Base-by-base conservation (phyloP, 2,113 vertebrate species). In the Probosciger aterrimus region DNA sequence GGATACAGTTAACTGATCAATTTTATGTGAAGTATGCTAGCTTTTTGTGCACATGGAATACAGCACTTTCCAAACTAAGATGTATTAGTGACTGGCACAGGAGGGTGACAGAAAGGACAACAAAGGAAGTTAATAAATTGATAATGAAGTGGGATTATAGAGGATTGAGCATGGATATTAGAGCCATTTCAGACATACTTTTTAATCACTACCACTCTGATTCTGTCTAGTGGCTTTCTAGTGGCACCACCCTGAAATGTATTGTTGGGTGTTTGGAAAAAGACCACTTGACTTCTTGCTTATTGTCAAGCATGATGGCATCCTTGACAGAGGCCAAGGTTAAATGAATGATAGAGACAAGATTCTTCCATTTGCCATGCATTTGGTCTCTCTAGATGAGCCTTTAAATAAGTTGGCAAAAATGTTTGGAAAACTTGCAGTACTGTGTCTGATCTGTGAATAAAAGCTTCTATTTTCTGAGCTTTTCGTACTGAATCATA, bases 121-220 rank as follows among this genome's bases (percentile, higher is more conserved):
- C 80, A 86, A 92, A 94, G 78, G 49, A 90, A 93, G 77, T 74
- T 97, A 96, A 97, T 92, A 95, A 96, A 94, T 94, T 82, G 86
- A 82, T 94, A 89, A 94, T 96, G 80, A 94, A 92, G 81, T 59
- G n/a, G 77, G 93, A 96, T 96, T 96, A 92, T 65, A 79, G 65
- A 82, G 80, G 92, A 93, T 89, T 96, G 88, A 90, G 81, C 92
- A 50, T 84, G 80, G 65, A 84, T 92, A 94, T 96, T 93, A 94
- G 92, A 93, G 78, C 83, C 35, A 39, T 93, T 92, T 94, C 92
- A 84, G 79, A 81, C 73, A 78, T 88, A 81, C 55, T 92, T 88
- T 92, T 95, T 86, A 94, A 95, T 95, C 80, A 49, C 86, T 92
- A 13, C 18, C 43, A 22, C 83, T 93, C 55, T 81, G 44, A 49